Evolutionary conservation across 1,140 invertebrate species (phyloP).

Genomic region (Berghia stephanieae): DNA sequence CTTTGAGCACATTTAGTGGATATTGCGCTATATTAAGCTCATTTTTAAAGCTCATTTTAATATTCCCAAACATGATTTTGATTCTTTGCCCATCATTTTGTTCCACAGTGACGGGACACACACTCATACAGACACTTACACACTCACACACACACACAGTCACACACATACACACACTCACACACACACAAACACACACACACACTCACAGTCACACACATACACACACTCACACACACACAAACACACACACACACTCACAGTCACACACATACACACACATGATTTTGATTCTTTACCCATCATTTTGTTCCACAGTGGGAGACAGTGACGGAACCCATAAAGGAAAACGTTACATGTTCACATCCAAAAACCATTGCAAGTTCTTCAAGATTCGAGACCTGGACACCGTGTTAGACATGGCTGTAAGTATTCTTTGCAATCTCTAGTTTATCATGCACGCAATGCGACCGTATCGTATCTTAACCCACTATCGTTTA

Average conservation of each 20-base stretch:
- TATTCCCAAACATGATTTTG: background rate
- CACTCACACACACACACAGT: background rate
- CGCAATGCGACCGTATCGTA: too few species aligned
- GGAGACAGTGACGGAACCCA: slow-evolving; percentile 55
- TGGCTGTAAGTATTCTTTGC: slow-evolving; percentile 49
- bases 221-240: background rate
- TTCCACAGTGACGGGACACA: too few species aligned
- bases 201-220: background rate
- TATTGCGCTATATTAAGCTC: too few species aligned
- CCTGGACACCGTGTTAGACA: slow-evolving; percentile 50
- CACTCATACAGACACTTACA: background rate
- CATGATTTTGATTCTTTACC: too few species aligned
- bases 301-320: too few species aligned
- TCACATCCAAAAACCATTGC: slow-evolving; percentile 51
- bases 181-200: too few species aligned
- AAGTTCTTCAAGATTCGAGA: slow-evolving; percentile 56
- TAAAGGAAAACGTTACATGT: slow-evolving; percentile 56
- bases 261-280: background rate
- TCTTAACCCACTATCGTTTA: too few species aligned
- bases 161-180: too few species aligned
- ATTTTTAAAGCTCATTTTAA: background rate
- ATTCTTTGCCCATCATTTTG: too few species aligned
- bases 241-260: background rate
- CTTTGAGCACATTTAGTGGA: too few species aligned
- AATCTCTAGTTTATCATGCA: too few species aligned